These are phyloP conservation scores for Phytoseiulus persimilis DNA, from an alignment of 2,888 invertebrate genomes.

Conservation along the genomic window DNA sequence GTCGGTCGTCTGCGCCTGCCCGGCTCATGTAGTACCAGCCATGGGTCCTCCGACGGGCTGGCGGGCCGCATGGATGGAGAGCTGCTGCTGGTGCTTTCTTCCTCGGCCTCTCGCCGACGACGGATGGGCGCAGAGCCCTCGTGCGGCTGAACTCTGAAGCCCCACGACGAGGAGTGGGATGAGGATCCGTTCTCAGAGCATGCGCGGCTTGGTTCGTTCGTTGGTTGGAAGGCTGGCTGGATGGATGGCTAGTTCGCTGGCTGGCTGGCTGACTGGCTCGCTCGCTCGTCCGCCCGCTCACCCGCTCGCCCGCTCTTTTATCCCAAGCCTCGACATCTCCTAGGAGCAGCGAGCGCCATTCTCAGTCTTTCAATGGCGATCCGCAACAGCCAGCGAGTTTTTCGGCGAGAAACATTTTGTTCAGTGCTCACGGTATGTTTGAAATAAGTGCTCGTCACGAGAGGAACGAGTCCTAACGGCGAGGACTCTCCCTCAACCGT, in stretches of 20 bases:
- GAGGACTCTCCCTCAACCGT: neutral
- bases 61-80: neutral
- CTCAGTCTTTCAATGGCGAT: slow-evolving; percentile 38
- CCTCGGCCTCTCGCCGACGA: slow-evolving; percentile 5
- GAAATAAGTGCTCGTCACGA: neutral
- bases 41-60: neutral
- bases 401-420: neutral
- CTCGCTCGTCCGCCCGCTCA: slow-evolving; percentile 5
- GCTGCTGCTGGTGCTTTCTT: neutral
- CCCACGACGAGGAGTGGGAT: neutral
- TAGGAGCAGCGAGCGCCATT: slow-evolving; percentile 14
- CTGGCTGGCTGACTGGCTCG: slow-evolving; percentile 5
- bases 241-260: slow-evolving; percentile 5
- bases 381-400: slow-evolving; percentile 11
- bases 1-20: neutral
- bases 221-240: slow-evolving; percentile 5
- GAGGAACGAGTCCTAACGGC: neutral
- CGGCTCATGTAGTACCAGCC: neutral
- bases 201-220: neutral
- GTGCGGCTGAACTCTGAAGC: slow-evolving; percentile 5
- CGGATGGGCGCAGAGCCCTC: neutral
- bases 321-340: slow-evolving; percentile 5
- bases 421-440: neutral
- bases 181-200: slow-evolving; percentile 5
- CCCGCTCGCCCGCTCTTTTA: neutral